A percentile compares a stretch with the other conserved stretches of the same genome.
Evolutionary conservation across 2,113 vertebrate genomes (phyloP).

Genomic region (Apodemus speciosus): DNA sequence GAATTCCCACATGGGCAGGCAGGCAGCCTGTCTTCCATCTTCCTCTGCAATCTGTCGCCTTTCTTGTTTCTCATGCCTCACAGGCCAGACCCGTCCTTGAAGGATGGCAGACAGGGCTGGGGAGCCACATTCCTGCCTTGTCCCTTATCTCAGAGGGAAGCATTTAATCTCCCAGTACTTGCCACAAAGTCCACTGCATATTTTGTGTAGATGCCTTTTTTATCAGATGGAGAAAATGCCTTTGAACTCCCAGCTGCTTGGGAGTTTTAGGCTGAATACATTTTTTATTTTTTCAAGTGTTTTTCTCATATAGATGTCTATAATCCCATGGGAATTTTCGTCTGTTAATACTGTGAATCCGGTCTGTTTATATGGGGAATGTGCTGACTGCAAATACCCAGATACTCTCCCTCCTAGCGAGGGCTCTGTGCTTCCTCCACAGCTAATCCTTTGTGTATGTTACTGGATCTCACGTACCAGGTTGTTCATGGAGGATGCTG

Average conservation of each 20-base stretch:
- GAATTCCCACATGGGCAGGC: not conserved
- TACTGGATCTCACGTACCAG: not conserved
- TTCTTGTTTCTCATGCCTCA: not conserved
- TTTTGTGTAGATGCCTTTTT: not conserved
- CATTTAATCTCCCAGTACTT: not conserved
- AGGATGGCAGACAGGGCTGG: not conserved
- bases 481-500: not conserved
- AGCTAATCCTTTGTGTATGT: not conserved
- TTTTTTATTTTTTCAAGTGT: not conserved
- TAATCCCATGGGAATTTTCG: not conserved
- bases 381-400: constrained; percentile 17
- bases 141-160: not conserved
- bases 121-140: not conserved
- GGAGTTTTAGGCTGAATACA: not conserved
- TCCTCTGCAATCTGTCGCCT: not conserved
- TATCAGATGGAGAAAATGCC: not conserved
- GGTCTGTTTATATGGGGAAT: constrained; percentile 19
- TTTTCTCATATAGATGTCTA: not conserved
- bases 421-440: not conserved
- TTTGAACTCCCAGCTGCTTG: not conserved
- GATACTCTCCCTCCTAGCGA: not conserved
- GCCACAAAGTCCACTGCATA: not conserved
- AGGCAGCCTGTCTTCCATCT: not conserved
- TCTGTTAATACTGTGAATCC: not conserved
- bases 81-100: not conserved